Base-by-base conservation (phyloP, 2,888 invertebrate genomes). In the Rhingia rostrata region DNA sequence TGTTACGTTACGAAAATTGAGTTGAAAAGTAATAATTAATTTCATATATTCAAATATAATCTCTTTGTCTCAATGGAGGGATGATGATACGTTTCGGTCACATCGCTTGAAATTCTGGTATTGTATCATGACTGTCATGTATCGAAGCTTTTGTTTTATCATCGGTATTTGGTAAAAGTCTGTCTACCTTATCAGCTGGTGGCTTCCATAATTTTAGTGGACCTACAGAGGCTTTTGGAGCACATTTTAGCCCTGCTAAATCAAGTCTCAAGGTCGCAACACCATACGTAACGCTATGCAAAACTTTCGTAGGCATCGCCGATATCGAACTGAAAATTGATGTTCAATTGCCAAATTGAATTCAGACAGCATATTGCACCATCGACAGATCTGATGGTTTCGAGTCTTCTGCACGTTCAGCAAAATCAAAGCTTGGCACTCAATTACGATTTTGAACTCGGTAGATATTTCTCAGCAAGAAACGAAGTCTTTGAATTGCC, bases 371-470 rank as follows among this genome's bases (percentile, higher is more conserved):
- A 51, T 5, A n/a, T 51, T 53, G 43, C 61, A 70, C 60, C 60
- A 60, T 39, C 60, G 30, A 12, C 72, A 61, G 60, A 72, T 37
- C 14, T 51, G 49, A 60, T 41, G 72, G 47, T 69, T 69, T 53
- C 56, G 43, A 6, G 69, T 69, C 39, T 43, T 69, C 14, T 56
- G 45, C 4, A 47, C 37, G 12, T 56, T 56, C 7, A 56, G 30
- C 22, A 56, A 47, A 37, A 69, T 56, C 7, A 56, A 9, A 43
- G 54, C 33, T 56, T 67, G 35, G 6, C 45, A 47, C 35, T 69
- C 56, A 10, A 56, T 56, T 14, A 56, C n/a, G 4, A 69, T 69
- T 12, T 22, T 69, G n/a, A 69, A 69, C n/a, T n/a, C n/a, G n/a
- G 32, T 56, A 2, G 10, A 69, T 22, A 37, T 49, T 69, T 5